Evolutionary conservation across 2,888 invertebrate genomes (phyloP).

Genomic region (Hirtodrosophila duncani): DNA sequence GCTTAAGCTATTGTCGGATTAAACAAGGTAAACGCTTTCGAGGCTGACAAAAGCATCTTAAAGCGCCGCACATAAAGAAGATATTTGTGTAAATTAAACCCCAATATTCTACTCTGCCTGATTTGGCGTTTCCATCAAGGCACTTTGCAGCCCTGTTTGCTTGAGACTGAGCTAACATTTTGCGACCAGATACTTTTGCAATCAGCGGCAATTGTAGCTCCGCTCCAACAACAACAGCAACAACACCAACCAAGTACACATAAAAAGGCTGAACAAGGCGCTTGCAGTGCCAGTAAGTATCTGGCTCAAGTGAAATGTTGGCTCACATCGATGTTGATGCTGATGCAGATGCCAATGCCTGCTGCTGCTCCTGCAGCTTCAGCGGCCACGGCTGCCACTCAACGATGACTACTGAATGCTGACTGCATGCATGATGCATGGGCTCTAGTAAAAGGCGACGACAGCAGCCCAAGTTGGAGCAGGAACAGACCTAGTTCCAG

Average conservation of each 20-base stretch:
- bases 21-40: no score
- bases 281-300: conserved; percentile 25
- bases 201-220: conserved; percentile 59
- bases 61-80: no score
- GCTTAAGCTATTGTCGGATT: no score
- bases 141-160: conserved; percentile 8
- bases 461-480: no score
- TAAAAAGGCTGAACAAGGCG: conserved; percentile 32
- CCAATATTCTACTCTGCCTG: no score
- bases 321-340: conserved; percentile 26
- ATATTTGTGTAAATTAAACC: no score
- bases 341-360: no score
- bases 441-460: conserved; percentile 5
- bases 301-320: conserved; percentile 24
- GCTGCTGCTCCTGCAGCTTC: conserved; percentile 2
- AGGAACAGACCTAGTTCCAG: conserved; percentile 31
- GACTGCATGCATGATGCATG: conserved; percentile 47
- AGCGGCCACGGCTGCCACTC: conserved; percentile 35
- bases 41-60: no score
- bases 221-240: conserved; percentile 16
- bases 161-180: conserved; percentile 41
- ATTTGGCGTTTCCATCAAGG: no score
- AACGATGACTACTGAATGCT: conserved; percentile 18
- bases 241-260: conserved; percentile 8
- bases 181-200: conserved; percentile 55